Conservation (phyloP, 1,140 invertebrate species). For the Zaprionus gabonicus region DNA sequence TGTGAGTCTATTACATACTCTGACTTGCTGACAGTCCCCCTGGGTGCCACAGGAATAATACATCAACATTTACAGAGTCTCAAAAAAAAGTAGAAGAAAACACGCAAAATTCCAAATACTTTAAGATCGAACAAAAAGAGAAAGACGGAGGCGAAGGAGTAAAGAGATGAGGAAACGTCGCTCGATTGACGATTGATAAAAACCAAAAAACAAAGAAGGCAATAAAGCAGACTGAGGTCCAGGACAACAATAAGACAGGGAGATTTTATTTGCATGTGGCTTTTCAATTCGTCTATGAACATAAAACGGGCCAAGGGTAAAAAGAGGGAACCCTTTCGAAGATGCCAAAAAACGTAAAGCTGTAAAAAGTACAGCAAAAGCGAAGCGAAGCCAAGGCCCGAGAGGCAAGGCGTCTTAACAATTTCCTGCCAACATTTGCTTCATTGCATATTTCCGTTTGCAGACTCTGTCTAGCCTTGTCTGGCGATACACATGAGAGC, state of each 20-base stretch:
- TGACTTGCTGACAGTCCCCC: constrained; percentile 18
- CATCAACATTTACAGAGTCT: constrained; percentile 67
- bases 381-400: constrained; percentile 1
- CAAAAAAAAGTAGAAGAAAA: constrained; percentile 47
- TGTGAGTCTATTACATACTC: constrained; percentile 43
- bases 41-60: constrained; percentile 52
- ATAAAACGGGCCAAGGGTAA: constrained; percentile 59
- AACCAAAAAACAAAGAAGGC: constrained; percentile 55
- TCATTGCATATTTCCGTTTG: constrained; percentile 80
- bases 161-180: background rate
- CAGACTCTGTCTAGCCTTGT: constrained; percentile 20
- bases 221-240: constrained; percentile 15
- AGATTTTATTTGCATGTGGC: constrained; percentile 81
- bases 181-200: constrained; percentile 79
- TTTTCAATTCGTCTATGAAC: constrained; percentile 78
- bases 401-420: constrained; percentile 72
- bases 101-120: constrained; percentile 44
- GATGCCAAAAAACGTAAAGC: constrained; percentile 75
- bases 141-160: background rate
- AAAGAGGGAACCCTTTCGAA: constrained; percentile 70
- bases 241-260: constrained; percentile 72
- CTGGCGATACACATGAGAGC: constrained; percentile 41
- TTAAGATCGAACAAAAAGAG: constrained; percentile 42
- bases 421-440: constrained; percentile 81
- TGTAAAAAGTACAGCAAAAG: constrained; percentile 53